phyloP scores from a whole-genome alignment of 2,888 invertebrate species.

The Cephus pulcher region DNA sequence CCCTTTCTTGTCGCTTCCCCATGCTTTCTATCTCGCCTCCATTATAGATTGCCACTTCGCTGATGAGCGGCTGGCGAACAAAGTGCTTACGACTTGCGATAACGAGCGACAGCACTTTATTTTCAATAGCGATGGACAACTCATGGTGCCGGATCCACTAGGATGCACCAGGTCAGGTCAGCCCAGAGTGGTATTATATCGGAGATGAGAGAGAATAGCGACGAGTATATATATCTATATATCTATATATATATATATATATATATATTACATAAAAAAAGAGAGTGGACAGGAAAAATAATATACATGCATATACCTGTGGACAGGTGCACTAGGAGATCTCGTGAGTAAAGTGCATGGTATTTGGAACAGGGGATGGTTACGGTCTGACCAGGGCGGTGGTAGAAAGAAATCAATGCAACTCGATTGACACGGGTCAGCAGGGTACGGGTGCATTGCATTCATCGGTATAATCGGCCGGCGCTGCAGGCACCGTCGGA shows the following conservation, averaged over 20 bases:
- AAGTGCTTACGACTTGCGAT: background rate
- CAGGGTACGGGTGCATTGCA: conserved; percentile 13
- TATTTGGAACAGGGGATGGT: background rate
- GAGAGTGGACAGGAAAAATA: background rate
- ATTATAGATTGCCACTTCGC: conserved; percentile 31
- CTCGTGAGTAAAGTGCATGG: background rate
- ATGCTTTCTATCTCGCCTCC: conserved; percentile 10
- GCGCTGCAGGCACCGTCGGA: conserved; percentile 4
- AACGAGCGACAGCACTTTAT: background rate
- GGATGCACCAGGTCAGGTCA: background rate
- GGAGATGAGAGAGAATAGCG: background rate
- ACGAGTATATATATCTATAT: background rate
- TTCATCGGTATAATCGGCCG: conserved; percentile 22
- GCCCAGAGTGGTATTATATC: background rate
- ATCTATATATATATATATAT: background rate
- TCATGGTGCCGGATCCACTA: background rate
- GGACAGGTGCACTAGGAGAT: background rate
- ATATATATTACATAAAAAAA: background rate
- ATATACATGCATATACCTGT: background rate
- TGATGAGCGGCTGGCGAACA: conserved; percentile 13
- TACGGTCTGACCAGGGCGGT: background rate
- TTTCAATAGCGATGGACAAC: background rate
- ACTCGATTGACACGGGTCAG: conserved; percentile 28
- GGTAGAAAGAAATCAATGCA: conserved; percentile 17
- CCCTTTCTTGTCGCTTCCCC: background rate